These are phyloP conservation scores for Uria aalge DNA, from an alignment of 2,113 vertebrate genomes.

Conservation along the genomic window DNA sequence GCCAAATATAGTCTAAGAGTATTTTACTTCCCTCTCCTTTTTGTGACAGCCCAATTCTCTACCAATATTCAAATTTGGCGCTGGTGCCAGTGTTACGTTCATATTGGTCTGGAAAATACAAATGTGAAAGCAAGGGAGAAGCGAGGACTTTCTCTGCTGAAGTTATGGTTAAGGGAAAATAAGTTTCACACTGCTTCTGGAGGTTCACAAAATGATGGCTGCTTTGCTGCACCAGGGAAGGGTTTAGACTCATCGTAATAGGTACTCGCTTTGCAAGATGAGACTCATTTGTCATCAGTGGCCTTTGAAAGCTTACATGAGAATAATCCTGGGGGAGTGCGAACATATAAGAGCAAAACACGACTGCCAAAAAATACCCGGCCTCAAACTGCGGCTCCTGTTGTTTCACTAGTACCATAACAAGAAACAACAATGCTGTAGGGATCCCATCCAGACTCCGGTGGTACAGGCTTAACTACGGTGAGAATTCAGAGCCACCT, in stretches of 20 bases:
- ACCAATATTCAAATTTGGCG: not conserved
- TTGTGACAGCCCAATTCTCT: not conserved
- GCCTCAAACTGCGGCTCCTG: not conserved
- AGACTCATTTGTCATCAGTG: not conserved
- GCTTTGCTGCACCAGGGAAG: not conserved
- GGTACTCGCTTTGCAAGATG: not conserved
- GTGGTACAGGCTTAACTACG: not conserved
- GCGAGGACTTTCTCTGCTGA: not conserved
- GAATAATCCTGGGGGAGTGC: not conserved
- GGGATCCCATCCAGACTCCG: slow-evolving; percentile 18
- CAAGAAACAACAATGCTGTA: not conserved
- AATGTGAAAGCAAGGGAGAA: not conserved
- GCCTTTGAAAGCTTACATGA: slow-evolving; percentile 9
- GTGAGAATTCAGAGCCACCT: not conserved
- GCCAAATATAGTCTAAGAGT: not conserved
- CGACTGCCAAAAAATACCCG: slow-evolving; percentile 26
- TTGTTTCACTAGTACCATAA: not conserved
- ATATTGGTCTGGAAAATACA: not conserved
- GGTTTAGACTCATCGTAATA: not conserved
- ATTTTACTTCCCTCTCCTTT: not conserved
- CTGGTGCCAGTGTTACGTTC: not conserved
- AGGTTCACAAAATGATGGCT: not conserved
- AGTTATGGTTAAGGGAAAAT: not conserved
- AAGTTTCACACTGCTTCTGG: not conserved
- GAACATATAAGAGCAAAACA: slow-evolving; percentile 9